Evolutionary conservation across 2,888 invertebrate genomes (phyloP), one percentile per base, ranked within the genome.

Genomic region (Sialis lutaria): DNA sequence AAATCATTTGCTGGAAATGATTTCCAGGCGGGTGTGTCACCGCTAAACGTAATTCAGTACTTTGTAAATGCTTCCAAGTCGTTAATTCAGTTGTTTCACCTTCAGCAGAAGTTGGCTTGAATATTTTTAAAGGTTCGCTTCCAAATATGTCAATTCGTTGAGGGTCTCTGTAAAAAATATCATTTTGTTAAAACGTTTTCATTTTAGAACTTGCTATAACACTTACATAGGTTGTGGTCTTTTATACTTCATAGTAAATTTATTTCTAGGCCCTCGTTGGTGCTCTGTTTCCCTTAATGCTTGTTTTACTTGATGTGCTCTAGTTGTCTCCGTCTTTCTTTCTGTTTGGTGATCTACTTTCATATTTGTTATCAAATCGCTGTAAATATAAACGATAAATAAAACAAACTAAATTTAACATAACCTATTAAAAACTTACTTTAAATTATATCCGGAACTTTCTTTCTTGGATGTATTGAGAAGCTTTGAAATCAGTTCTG

Each of bases 1-100:
- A 61, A 42, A 88, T 84, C 80, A 93, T 82, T 67, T 97, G 90
- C 64, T 97, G 85, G 63, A 89, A 95, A 58, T 83, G 82, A 68
- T 96, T 97, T 6, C 72, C 62, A 0, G 93, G 90, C 1, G 87
- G 81, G 61, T 82, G 82, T 0, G 77, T 72, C 0, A 77, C 68
- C 0, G 77, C 67, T 46, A 82, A 55, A 50, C 75, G 68, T n/a
- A 89, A 57, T 57, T 89, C 83, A 13, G 75, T 71, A 50, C 77
- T 59, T 40, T 76, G 64, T 35, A 88, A 63, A 12, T 59, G 57
- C 35, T 81, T 67, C 91, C 91, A 92, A 0, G 78, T 79, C 31
- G 69, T 60, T 1, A 83, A 60, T 45, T 67, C 64, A 0, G 69
- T 65, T 9, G 65, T 66, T 6, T 59, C 53, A 34, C 56, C 49